Evolutionary conservation across 2,113 vertebrate genomes (phyloP), one percentile per base, ranked within the genome.

Genomic region (Lontra canadensis): DNA sequence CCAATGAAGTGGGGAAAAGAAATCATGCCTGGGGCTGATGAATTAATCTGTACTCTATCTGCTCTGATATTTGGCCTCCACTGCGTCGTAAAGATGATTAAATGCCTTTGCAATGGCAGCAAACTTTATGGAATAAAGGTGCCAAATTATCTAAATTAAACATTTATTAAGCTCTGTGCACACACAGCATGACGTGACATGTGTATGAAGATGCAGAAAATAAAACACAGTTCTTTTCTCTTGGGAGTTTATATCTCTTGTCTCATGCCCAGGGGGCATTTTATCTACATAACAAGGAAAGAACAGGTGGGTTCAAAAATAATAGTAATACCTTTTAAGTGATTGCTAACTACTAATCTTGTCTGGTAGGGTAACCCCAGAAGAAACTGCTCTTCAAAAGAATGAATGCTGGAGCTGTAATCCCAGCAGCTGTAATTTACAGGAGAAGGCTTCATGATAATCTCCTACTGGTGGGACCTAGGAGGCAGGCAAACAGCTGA

Each of bases 331-430:
- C 21, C 73, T 89, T 84, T 83, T 84, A 90, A 89, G 86, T 83
- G 91, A 93, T 79, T 93, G 39, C 21, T 85, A 82, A 57, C 78
- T 80, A 11, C 89, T 69, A 36, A 44, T 92, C 63, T 74, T 85
- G 3, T 87, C 52, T 44, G 52, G 7, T 55, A 20, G 15, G 36
- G 36, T 52, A 63, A 83, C n/a, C 74, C 52, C n/a, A 44, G 52
- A 92, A 93, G 86, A 91, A 91, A 96, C 36, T 81, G 31, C 47
- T 78, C n/a, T 85, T 18, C 65, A 65, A 29, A 86, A 95, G 71
- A 59, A 95, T 78, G 36, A 78, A 88, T 88, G 55, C 59, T 34
- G 34, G 31, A 89, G 57, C 59, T 83, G 6, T 71, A 61, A 88
- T 71, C 63, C 7, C 25, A 88, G 76, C 69, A n/a, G 31, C 73